Conservation (phyloP, 2,113 vertebrate species). For the Podocnemis expansa region DNA sequence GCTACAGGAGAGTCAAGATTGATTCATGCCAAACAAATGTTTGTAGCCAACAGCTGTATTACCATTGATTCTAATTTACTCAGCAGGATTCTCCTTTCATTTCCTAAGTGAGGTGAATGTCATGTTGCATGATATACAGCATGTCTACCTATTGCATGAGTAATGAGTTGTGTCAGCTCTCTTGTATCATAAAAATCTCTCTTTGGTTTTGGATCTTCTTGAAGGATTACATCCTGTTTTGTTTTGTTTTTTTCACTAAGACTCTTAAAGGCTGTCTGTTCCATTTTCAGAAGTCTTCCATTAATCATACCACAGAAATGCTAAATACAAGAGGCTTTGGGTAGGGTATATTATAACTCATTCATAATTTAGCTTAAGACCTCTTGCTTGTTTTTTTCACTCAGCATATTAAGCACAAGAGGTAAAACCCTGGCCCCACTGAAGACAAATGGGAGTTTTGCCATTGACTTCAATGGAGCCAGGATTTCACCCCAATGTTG, state of each 20-base stretch:
- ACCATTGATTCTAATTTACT: slow-evolving; percentile 76
- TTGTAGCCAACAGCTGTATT: slow-evolving; percentile 81
- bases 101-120: slow-evolving; percentile 74
- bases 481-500: not conserved
- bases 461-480: not conserved
- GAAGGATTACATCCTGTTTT: not conserved
- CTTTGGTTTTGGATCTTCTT: not conserved
- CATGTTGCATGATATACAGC: slow-evolving; percentile 43
- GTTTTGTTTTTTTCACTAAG: too few species aligned
- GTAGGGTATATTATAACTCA: not conserved
- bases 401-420: not conserved
- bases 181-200: slow-evolving; percentile 20
- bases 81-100: slow-evolving; percentile 77
- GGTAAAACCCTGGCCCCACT: not conserved
- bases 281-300: not conserved
- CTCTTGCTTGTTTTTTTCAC: not conserved
- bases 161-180: slow-evolving; percentile 45
- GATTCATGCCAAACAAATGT: slow-evolving; percentile 81
- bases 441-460: not conserved
- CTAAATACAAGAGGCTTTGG: not conserved
- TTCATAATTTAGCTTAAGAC: not conserved
- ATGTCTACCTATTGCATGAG: slow-evolving; percentile 29
- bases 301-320: not conserved
- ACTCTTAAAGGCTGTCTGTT: not conserved
- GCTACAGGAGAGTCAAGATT: slow-evolving; percentile 76